Base-by-base conservation (phyloP, 2,113 vertebrate genomes). In the Pogona vitticeps region DNA sequence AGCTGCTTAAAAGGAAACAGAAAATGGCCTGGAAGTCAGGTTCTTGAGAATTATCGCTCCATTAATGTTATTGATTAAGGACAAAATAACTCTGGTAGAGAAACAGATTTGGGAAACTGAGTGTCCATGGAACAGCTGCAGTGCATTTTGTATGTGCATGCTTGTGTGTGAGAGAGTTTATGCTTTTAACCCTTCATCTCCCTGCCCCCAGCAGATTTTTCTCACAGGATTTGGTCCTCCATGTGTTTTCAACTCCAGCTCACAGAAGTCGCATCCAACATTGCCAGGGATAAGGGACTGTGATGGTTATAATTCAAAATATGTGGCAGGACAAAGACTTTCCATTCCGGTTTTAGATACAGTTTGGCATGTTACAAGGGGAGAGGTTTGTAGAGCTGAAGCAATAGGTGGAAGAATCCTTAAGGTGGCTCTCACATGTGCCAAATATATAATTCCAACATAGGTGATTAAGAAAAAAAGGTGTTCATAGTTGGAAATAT, bases 21-120 rank as follows among this genome's bases (percentile, higher is more conserved):
- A 20, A 0, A 46, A 10, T 2, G 56, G 33, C 0, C 0, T 67
- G 40, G 58, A 87, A 38, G 46, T 26, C 77, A 31, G 23, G 75
- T 70, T 52, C 46, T 52, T 18, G 61, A 28, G 6, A 82, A 73
- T 75, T 42, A 12, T 6, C 15, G 36, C n/a, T 56, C 65, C 63
- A 10, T 84, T 63, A 58, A 4, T 31, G 59, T 61, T 63, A 21
- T 63, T 0, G 0, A 61, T 68, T 56, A 1, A 65, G 20, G 6
- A 23, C 59, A 63, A 75, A 58, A 68, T 2, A 46, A 28, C 6
- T 63, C 59, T 3, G 38, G 36, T 26, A 79, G 46, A 40, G 9
- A 23, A 2, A n/a, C 28, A 7, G 65, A 8, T 52, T 21, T 28
- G 23, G 14, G 61, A 80, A 40, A 1, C 31, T n/a, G 1, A 17